Conservation (phyloP, 2,888 invertebrate species). For the Eustalomyia histrio region DNA sequence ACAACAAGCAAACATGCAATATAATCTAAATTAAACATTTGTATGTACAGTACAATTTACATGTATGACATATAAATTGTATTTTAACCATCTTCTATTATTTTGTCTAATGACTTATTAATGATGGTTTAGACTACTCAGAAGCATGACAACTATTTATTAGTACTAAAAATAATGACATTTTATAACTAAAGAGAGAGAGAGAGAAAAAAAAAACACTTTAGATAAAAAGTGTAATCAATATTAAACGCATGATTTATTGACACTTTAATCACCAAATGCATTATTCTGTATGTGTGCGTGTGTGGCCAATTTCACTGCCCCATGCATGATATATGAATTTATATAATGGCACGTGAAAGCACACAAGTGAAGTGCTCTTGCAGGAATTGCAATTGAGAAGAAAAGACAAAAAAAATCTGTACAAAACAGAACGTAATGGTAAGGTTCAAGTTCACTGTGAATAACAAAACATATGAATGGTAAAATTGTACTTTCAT, state of each 20-base stretch:
- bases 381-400: constrained; percentile 22
- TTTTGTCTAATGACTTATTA: not conserved
- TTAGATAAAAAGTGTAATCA: constrained; percentile 34
- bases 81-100: not conserved
- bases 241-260: constrained; percentile 38
- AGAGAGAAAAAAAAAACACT: not conserved
- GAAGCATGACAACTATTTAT: not conserved
- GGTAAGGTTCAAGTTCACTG: constrained; percentile 46
- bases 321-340: not conserved
- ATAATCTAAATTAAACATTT: not conserved
- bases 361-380: constrained; percentile 14
- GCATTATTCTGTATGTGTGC: not conserved
- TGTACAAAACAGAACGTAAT: not conserved
- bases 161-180: not conserved
- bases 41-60: not conserved
- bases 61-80: not conserved
- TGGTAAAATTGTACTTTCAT: not conserved
- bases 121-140: too few relatives aligned
- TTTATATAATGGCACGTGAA: constrained; percentile 26
- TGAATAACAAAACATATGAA: constrained; percentile 43
- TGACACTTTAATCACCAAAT: constrained; percentile 13
- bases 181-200: not conserved
- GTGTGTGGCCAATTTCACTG: not conserved
- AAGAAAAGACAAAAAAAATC: not conserved
- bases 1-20: constrained; percentile 2